Evolutionary conservation across 2,797 vertebrate species (phyloP), one percentile per base, ranked within the genome.

Genomic region (Lagothrix lagotricha): DNA sequence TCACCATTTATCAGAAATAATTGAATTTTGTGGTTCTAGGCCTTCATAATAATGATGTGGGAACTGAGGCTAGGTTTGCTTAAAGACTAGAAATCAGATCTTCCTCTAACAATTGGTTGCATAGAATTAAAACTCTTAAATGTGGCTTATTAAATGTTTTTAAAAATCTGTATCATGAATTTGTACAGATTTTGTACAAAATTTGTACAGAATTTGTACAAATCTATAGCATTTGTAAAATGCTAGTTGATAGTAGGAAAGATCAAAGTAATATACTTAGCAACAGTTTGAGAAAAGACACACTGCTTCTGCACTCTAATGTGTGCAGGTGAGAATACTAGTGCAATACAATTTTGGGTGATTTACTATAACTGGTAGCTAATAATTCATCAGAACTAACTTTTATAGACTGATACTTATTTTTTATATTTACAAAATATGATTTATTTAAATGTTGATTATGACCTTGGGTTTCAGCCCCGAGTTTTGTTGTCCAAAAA

Each of bases 311-410:
- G 22, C 39, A 39, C 87, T 86, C 24, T 13, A 24, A 4, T 33
- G 6, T 90, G 54, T 75, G 24, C 92, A 1, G 77, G 20, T 91
- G 10, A 48, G 81, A 89, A 67, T 75, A 41, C 26, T 33, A 72
- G 6, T 36, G 20, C 48, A 89, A 39, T 33, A 57, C 64, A 41
- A 57, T 48, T 41, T 87, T 90, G 41, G 30, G 39, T 93, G 22
- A 89, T 85, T 93, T 64, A 70, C n/a, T 70, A 2, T 44, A 77
- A 80, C 30, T 76, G 39, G 54, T 46, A 41, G 24, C 52, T 85
- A 93, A 91, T 50, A 90, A 67, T 36, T 92, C n/a, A 85, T 94
- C 88, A 85, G 73, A 81, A 88, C 12, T 39, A 72, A 72, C 52
- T 67, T 79, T 86, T 76, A 72, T 48, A 91, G 22, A 73, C 1